phyloP scores from a whole-genome alignment of 2,113 vertebrate genomes.

The Ifrita kowaldi region DNA sequence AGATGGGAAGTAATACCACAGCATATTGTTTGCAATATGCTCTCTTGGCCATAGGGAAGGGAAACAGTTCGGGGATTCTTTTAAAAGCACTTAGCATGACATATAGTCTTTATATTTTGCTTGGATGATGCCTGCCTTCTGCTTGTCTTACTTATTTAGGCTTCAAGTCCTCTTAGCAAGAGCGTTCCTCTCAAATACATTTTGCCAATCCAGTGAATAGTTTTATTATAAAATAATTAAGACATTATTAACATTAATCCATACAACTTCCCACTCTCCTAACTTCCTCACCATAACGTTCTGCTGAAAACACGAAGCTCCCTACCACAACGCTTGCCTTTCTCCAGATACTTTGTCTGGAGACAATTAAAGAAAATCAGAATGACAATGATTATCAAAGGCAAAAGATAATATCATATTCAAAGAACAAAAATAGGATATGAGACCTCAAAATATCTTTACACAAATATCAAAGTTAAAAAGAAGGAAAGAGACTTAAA shows the following conservation, averaged over 20 bases:
- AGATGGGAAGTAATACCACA: constrained; percentile 30
- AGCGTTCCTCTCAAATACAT: background rate
- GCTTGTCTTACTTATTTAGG: constrained; percentile 42
- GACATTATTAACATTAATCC: background rate
- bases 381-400: constrained; percentile 32
- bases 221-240: constrained; percentile 18
- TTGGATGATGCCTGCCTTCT: constrained; percentile 49
- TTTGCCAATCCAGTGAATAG: background rate
- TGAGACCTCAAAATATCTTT: constrained; percentile 40
- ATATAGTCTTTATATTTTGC: constrained; percentile 45
- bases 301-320: background rate
- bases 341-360: background rate
- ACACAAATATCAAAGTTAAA: constrained; percentile 35
- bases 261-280: background rate
- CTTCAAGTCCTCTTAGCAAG: constrained; percentile 2
- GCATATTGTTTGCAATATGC: constrained; percentile 60
- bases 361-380: constrained; percentile 39
- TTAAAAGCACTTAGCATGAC: constrained; percentile 49
- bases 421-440: constrained; percentile 27
- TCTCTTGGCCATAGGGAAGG: constrained; percentile 52
- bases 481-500: constrained; percentile 9
- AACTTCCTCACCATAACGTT: background rate
- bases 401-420: constrained; percentile 26
- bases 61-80: constrained; percentile 35
- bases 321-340: background rate